Conservation (phyloP, 2,797 vertebrate genomes). For the Ctenopoma kingsleyae region DNA sequence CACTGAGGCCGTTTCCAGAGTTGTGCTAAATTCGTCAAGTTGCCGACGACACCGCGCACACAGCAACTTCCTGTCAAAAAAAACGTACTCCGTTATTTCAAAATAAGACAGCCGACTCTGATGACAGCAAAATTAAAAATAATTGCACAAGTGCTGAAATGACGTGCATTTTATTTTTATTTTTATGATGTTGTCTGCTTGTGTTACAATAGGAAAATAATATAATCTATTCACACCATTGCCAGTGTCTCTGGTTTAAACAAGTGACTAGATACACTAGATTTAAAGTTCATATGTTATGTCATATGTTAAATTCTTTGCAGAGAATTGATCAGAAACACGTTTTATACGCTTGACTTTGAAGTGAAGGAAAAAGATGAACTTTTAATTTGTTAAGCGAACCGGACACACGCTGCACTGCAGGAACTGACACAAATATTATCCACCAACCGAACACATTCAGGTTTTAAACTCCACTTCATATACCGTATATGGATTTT, state of each 20-base stretch:
- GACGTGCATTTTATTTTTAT: slow-evolving; percentile 29
- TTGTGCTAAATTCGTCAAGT: slow-evolving; percentile 51
- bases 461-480: background rate
- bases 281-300: background rate
- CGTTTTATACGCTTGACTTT: background rate
- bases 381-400: slow-evolving; percentile 44
- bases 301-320: background rate
- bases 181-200: too few species aligned
- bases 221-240: background rate
- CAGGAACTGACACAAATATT: background rate
- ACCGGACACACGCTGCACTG: slow-evolving; percentile 25
- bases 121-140: background rate
- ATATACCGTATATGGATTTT: accelerated
- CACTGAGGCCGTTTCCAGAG: slow-evolving; percentile 56
- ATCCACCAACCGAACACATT: background rate
- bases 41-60: background rate
- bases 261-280: background rate
- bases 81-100: slow-evolving; percentile 17
- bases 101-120: slow-evolving; percentile 46
- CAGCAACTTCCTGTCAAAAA: slow-evolving; percentile 28
- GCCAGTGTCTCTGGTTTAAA: background rate
- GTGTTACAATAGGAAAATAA: too few species aligned
- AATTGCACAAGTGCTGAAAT: background rate
- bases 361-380: background rate
- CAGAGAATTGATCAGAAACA: background rate